phyloP scores from a whole-genome alignment of 2,797 vertebrate genomes.

The Peromyscus attwateri region DNA sequence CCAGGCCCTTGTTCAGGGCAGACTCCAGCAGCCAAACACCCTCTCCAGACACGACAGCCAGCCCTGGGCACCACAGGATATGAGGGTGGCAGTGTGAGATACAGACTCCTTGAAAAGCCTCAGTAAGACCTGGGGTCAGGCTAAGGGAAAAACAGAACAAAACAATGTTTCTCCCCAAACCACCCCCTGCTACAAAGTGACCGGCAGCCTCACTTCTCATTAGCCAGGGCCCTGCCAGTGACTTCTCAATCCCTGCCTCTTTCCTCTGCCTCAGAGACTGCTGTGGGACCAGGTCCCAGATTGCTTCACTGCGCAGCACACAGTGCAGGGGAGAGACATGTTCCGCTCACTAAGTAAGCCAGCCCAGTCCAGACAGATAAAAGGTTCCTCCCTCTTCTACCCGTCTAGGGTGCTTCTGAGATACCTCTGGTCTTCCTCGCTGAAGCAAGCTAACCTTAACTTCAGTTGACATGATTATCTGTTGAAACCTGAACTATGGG shows the following conservation, averaged over 20 bases:
- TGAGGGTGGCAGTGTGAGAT: neutral
- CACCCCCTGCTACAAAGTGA: neutral
- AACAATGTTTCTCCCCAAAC: neutral
- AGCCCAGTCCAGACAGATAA: neutral
- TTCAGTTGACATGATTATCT: neutral
- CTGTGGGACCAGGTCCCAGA: neutral
- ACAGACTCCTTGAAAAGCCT: neutral
- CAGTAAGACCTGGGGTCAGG: neutral
- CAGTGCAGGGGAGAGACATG: fast-evolving
- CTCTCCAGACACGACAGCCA: neutral
- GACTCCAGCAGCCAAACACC: neutral
- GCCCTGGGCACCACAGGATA: too few species aligned
- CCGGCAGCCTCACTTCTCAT: neutral
- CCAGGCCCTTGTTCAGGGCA: neutral
- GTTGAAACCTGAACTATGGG: neutral
- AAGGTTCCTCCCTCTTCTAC: neutral
- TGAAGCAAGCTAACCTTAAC: neutral
- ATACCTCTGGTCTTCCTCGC: neutral
- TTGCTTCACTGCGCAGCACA: fast-evolving
- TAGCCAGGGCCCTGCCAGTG: neutral
- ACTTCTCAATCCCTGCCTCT: neutral
- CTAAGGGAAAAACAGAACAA: neutral
- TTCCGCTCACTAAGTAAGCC: neutral
- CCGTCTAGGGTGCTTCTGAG: neutral
- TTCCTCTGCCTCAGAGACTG: neutral